Conservation (phyloP, 2,888 invertebrate genomes). For the Hartigia nigra region DNA sequence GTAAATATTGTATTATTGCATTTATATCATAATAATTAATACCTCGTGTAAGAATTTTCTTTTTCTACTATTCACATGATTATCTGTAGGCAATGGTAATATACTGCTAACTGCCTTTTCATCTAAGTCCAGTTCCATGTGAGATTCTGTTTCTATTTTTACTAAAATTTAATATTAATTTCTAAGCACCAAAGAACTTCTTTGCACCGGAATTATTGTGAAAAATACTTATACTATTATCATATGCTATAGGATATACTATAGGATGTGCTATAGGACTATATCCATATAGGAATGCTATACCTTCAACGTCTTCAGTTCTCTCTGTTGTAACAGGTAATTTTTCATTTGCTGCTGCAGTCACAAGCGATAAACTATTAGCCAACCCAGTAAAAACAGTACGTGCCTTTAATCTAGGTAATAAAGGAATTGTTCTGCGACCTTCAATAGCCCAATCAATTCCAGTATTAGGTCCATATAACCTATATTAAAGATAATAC, state of each 20-base stretch:
- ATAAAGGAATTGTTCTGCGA: conserved; percentile 81
- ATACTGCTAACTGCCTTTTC: conserved; percentile 31
- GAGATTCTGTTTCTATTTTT: conserved; percentile 37
- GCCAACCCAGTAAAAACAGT: conserved; percentile 87
- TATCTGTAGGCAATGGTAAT: conserved; percentile 24
- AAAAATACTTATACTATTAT: conserved; percentile 3
- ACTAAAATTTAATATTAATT: conserved; percentile 16
- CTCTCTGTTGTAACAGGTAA: conserved; percentile 68
- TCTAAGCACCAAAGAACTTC: background rate
- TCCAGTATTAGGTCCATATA: conserved; percentile 68
- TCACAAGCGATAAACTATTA: conserved; percentile 79
- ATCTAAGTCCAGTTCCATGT: conserved; percentile 31
- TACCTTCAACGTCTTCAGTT: conserved; percentile 50
- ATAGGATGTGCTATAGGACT: too few relatives aligned
- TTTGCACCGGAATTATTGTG: background rate
- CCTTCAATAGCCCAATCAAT: conserved; percentile 91
- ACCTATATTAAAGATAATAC: conserved; percentile 64
- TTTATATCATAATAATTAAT: conserved; percentile 7
- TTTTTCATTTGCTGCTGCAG: conserved; percentile 74
- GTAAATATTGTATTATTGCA: background rate
- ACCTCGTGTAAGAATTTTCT: conserved; percentile 31
- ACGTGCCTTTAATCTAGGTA: conserved; percentile 87
- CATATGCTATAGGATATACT: too few relatives aligned
- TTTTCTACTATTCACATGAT: conserved; percentile 33
- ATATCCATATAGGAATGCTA: conserved; percentile 4